Evolutionary conservation across 2,888 invertebrate genomes (phyloP).

Genomic region (Pterobdella sp.): DNA sequence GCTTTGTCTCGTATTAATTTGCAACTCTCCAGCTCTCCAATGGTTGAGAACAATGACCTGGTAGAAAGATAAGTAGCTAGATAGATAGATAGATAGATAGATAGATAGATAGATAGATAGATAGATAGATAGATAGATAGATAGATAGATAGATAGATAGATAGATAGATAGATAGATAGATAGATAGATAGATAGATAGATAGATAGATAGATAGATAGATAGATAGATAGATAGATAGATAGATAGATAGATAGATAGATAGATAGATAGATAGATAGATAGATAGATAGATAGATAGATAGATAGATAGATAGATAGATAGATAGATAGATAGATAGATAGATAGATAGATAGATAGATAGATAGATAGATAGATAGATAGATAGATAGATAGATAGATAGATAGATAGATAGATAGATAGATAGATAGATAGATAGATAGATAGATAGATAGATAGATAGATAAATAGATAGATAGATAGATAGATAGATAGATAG

Average conservation of each 20-base stretch:
- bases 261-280: background rate
- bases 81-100: background rate
- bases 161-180: too few relatives aligned
- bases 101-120: slow-evolving; percentile 1
- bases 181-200: too few relatives aligned
- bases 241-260: too few relatives aligned
- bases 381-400: too few relatives aligned
- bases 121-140: background rate
- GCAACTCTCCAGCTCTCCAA: slow-evolving; percentile 98
- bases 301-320: background rate
- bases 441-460: background rate
- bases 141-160: too few relatives aligned
- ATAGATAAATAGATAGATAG: background rate
- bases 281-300: background rate
- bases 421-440: too few relatives aligned
- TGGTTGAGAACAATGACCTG: slow-evolving; percentile 87
- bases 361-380: too few relatives aligned
- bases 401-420: too few relatives aligned
- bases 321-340: background rate
- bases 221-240: too few relatives aligned
- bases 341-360: too few relatives aligned
- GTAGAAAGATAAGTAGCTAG: background rate
- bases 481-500: background rate
- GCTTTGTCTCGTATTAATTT: slow-evolving; percentile 97
- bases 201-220: too few relatives aligned